A percentile compares a stretch with the other conserved stretches of the same genome.
Evolutionary conservation across 2,797 vertebrate genomes (phyloP).

Genomic region (Hydrolagus colliei): DNA sequence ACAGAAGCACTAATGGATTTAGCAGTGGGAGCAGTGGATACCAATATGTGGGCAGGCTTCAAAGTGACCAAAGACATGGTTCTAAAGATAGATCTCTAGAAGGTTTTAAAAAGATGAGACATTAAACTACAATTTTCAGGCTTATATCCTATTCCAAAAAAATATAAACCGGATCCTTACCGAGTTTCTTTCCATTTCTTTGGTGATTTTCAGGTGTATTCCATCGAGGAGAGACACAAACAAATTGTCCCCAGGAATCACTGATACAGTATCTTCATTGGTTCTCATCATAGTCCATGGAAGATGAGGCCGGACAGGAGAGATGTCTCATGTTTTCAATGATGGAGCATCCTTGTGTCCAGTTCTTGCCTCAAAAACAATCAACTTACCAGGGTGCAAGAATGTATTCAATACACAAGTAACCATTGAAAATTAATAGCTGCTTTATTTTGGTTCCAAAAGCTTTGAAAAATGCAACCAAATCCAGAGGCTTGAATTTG

Average conservation of each 20-base stretch:
- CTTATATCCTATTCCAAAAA: neutral
- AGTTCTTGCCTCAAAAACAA: neutral
- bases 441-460: neutral
- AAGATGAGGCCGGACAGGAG: neutral
- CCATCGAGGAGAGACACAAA: neutral
- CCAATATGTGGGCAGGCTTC: too few species aligned
- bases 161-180: neutral
- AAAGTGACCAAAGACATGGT: too few species aligned
- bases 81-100: too few species aligned
- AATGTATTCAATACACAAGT: neutral
- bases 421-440: neutral
- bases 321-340: neutral
- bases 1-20: too few species aligned
- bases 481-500: too few species aligned
- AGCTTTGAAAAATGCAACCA: neutral
- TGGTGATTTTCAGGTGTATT: neutral
- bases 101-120: neutral
- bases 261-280: neutral
- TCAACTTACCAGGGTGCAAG: neutral
- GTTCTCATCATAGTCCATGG: neutral
- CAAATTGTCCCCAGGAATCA: neutral
- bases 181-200: slow-evolving; percentile 1
- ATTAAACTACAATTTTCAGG: neutral
- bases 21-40: too few species aligned
- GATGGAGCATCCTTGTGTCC: neutral